Evolutionary conservation across 2,888 invertebrate species (phyloP), one percentile per base, ranked within the genome.

Genomic region (Acrobasis repandana): DNA sequence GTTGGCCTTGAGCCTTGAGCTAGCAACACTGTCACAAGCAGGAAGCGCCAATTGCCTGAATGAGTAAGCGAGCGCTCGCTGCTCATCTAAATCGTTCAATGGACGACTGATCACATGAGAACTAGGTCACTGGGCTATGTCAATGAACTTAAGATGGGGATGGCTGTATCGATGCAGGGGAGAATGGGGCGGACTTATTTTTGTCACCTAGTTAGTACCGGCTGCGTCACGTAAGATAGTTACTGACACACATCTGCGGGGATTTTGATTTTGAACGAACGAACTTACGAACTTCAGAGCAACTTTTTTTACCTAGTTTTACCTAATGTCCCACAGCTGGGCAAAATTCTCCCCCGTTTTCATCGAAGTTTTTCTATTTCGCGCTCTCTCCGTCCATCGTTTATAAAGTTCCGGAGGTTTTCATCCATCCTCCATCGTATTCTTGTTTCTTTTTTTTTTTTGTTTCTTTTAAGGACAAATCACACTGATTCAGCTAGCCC

Each of bases 21-120:
- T 75, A 73, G 70, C 74, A 77, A 79, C 77, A 82, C 76, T 83
- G 86, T 83, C 75, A 76, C 71, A 64, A 69, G 71, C 88, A 85
- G 89, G 90, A 90, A 87, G 82, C 71, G 73, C 67, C 80, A 86
- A 90, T 90, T 88, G 86, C 81, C 72, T 74, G 80, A 84, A 86
- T 83, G 83, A 83, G 75, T 71, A 67, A 65, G 77, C 77, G 74
- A 70, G 73, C 82, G 80, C 77, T 5, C 38, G 3, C 8, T 6
- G 50, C n/a, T 70, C 80, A 80, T 82, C 82, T 77, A 66, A 74
- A 81, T 77, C 80, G 82, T 79, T 82, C 79, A 80, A 79, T 82
- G 81, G 73, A 75, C 83, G 71, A 73, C 73, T 75, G 80, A 82
- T 79, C 82, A 83, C 80, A 82, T 90, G 91, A 77, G 90, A 90